Percentiles rank a stretch among this genome's conserved stretches.
phyloP scores from a whole-genome alignment of 2,888 invertebrate species.

The Dendrolimus houi region DNA sequence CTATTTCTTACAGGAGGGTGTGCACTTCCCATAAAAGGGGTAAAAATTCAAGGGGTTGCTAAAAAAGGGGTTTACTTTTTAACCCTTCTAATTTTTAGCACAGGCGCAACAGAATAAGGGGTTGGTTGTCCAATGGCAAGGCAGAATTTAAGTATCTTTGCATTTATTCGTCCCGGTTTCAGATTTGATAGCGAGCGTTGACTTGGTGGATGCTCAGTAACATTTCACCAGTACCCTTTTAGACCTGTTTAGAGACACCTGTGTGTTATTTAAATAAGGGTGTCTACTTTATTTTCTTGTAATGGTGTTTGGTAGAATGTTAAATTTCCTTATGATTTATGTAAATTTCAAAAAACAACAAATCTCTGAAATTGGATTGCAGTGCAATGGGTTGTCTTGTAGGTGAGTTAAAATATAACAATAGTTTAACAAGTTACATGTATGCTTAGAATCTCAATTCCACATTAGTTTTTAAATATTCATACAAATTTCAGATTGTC shows the following conservation, averaged over 20 bases:
- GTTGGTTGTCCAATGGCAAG: conserved; percentile 57
- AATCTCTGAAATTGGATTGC: neutral
- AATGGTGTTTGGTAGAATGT: too few species aligned
- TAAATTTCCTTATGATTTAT: neutral
- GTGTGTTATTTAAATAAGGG: conserved; percentile 27
- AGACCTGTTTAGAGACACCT: conserved; percentile 34
- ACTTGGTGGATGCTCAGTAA: conserved; percentile 32
- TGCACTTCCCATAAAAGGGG: conserved; percentile 16
- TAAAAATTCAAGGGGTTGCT: conserved; percentile 31
- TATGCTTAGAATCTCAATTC: too few species aligned
- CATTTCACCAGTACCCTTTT: conserved; percentile 40
- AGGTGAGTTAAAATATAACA: neutral
- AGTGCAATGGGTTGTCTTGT: neutral
- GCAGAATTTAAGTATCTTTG: conserved; percentile 46
- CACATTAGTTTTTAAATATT: too few species aligned
- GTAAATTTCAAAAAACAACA: neutral
- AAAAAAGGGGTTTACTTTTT: conserved; percentile 62
- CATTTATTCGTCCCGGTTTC: conserved; percentile 45
- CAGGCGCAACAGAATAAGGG: conserved; percentile 67
- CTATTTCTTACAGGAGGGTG: neutral
- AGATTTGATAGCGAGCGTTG: conserved; percentile 1
- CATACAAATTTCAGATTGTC: too few species aligned
- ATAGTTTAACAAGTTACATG: too few species aligned
- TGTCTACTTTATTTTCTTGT: neutral
- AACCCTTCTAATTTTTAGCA: conserved; percentile 73